Evolutionary conservation across 2,888 invertebrate genomes (phyloP).

Genomic region (Nemurella pictetii): DNA sequence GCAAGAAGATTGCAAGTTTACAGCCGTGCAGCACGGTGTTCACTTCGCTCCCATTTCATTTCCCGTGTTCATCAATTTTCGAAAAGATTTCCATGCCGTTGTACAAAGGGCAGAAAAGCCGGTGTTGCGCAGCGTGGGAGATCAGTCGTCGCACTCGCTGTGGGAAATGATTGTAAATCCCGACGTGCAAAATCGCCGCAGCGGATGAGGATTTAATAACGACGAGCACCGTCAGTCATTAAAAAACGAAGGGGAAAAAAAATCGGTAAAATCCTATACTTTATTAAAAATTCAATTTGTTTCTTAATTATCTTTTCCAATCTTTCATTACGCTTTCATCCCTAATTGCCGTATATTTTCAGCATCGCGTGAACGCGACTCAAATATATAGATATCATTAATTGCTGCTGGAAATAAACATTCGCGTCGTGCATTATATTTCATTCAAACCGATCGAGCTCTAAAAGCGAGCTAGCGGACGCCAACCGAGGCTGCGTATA

Average conservation of each 20-base stretch:
- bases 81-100: not conserved
- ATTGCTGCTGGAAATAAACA: not conserved
- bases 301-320: slow-evolving; percentile 9
- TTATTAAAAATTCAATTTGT: slow-evolving; percentile 17
- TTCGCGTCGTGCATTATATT: not conserved
- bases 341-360: not conserved
- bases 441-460: not conserved
- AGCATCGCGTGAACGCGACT: not conserved
- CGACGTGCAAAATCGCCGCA: not conserved
- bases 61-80: slow-evolving; percentile 22
- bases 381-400: not conserved
- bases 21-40: not conserved
- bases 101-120: not conserved
- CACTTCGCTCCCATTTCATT: not conserved
- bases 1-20: slow-evolving; percentile 4
- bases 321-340: not conserved
- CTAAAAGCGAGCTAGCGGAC: too few species aligned
- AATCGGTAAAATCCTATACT: not conserved
- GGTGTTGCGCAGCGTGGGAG: not conserved
- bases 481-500: not conserved
- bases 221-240: not conserved
- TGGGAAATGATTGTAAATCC: not conserved
- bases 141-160: not conserved
- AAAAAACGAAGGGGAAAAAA: not conserved
- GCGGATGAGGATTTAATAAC: not conserved